Evolutionary conservation across 2,797 vertebrate genomes (phyloP).

Genomic region (Tragelaphus oryx): DNA sequence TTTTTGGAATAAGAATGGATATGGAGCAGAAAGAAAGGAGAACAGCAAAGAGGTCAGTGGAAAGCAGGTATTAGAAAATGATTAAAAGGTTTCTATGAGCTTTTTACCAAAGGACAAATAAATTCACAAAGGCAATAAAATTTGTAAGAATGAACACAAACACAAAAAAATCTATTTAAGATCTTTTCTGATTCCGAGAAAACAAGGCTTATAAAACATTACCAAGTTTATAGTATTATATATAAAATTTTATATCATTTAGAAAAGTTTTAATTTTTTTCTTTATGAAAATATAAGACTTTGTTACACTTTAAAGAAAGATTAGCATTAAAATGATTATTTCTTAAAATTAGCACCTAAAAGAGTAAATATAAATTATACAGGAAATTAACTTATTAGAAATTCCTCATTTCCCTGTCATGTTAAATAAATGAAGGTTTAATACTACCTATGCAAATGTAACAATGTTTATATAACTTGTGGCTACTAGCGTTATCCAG

Average conservation of each 20-base stretch:
- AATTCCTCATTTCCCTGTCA: neutral
- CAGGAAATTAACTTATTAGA: constrained; percentile 9
- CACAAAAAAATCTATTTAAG: neutral
- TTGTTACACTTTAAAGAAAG: constrained; percentile 16
- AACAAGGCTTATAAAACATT: neutral
- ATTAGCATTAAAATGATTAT: neutral
- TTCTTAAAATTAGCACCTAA: constrained; percentile 15
- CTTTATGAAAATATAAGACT: constrained; percentile 16
- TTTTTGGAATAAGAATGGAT: constrained; percentile 8
- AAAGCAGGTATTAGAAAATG: constrained; percentile 18
- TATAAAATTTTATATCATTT: neutral
- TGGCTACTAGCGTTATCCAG: neutral
- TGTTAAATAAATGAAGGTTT: neutral
- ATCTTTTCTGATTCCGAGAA: constrained; percentile 5
- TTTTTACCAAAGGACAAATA: constrained; percentile 7
- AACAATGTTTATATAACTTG: neutral
- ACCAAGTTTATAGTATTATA: neutral
- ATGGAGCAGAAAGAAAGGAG: neutral
- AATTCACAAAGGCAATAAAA: constrained; percentile 13
- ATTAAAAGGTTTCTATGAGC: neutral
- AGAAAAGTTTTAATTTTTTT: constrained; percentile 33
- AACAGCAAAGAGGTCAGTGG: neutral
- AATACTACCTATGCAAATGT: neutral
- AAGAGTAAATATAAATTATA: constrained; percentile 3
- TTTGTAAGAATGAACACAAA: constrained; percentile 9